A percentile compares a stretch with the other conserved stretches of the same genome.
These are phyloP conservation scores for Scolopax bukidnonensis DNA, from an alignment of 2,797 vertebrate genomes.

Conservation along the genomic window DNA sequence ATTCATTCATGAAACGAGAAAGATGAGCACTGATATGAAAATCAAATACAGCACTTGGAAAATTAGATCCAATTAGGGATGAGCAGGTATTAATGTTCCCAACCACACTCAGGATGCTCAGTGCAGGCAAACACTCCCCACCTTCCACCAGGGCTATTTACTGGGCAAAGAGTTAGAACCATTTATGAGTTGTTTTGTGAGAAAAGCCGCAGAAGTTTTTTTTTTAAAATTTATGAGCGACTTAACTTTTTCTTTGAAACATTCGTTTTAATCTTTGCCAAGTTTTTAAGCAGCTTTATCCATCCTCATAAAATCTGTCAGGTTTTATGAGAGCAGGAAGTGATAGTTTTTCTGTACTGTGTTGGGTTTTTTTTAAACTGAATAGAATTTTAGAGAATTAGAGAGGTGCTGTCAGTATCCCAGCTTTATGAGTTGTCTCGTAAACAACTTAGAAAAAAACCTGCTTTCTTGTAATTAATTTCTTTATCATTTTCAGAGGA, in stretches of 20 bases:
- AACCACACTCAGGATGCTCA: background rate
- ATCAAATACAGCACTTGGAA: background rate
- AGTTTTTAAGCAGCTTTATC: constrained; percentile 8
- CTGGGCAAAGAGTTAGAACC: background rate
- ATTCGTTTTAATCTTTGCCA: background rate
- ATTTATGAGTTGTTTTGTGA: background rate
- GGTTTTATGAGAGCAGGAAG: background rate
- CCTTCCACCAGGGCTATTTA: background rate
- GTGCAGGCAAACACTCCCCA: background rate
- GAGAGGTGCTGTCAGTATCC: background rate
- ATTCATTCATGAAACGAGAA: background rate
- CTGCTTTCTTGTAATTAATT: background rate
- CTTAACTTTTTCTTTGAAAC: constrained; percentile 10
- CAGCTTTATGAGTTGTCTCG: background rate
- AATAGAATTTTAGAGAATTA: background rate
- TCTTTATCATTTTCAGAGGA: background rate
- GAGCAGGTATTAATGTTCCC: background rate
- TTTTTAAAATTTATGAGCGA: background rate
- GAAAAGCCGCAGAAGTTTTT: background rate
- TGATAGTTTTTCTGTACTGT: background rate
- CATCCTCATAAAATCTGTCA: background rate
- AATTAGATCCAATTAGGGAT: background rate
- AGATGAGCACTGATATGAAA: background rate
- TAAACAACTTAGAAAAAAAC: background rate
- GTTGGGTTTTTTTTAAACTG: background rate